Conservation (phyloP, 2,797 vertebrate species). For the Scleropages formosus region DNA sequence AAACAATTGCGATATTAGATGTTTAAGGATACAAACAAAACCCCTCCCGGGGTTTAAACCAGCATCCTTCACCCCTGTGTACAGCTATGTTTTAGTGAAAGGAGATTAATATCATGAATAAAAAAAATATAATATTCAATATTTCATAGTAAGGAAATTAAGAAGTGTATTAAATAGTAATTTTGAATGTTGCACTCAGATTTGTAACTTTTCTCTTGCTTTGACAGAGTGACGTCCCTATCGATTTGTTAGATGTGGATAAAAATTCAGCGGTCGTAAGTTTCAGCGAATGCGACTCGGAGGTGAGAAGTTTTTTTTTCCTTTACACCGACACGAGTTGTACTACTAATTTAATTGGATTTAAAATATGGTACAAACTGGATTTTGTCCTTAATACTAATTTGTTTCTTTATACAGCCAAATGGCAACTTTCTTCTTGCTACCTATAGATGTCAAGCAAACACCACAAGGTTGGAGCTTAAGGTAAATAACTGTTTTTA, state of each 20-base stretch:
- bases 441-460: constrained; percentile 97
- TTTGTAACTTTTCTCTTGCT: too few species aligned
- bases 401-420: constrained; percentile 63
- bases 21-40: not conserved
- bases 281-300: constrained; percentile 93
- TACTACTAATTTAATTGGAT: not conserved
- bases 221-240: constrained; percentile 91
- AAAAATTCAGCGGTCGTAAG: constrained; percentile 98
- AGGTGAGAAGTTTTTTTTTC: constrained; percentile 69
- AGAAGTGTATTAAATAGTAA: not conserved
- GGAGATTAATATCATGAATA: not conserved
- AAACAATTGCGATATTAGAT: too few species aligned
- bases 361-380: not conserved
- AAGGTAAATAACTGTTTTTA: constrained; percentile 71
- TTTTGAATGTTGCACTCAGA: too few species aligned
- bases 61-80: too few species aligned
- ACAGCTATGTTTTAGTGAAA: too few species aligned
- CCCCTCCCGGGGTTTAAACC: not conserved
- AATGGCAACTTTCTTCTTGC: constrained; percentile 95
- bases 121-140: too few species aligned
- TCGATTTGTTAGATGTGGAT: constrained; percentile 94
- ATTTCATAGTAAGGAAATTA: not conserved
- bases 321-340: not conserved
- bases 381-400: not conserved
- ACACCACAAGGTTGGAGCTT: constrained; percentile 91